Base-by-base conservation (phyloP, 1,140 invertebrate species). In the Acyrthosiphon pisum region DNA sequence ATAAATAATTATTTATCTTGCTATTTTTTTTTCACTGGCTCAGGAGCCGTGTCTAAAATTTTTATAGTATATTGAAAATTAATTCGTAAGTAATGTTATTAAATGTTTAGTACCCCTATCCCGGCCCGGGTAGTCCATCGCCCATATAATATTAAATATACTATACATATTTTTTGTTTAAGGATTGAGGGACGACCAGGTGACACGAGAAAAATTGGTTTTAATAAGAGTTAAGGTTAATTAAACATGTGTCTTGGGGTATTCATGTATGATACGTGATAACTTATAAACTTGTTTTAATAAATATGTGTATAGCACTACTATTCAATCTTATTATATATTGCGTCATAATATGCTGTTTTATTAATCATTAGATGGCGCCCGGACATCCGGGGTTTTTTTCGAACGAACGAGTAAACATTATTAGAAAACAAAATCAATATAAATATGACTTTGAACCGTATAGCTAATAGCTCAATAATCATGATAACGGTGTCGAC, bases 341-440 rank as follows among this genome's bases (percentile, higher is more conserved):
- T 86, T 86, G 23, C 83, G 18, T 86, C 83, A 86, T 86, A 44
- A 14, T 53, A 53, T 53, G 41, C 23, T 86, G 22, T 44, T 86
- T 86, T 86, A 41, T 44, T 86, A 41, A 86, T 86, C 83, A 26
- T 86, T 86, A 86, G 37, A 86, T 44, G 37, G 22, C 26, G 83
- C 9, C 83, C 22, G 83, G 83, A 86, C 83, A 86, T 86, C 83
- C 83, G 37, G 83, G 14, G 14, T 76, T 86, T 44, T 84, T 86
- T 44, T 83, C 23, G 23, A 44, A 86, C 37, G 37, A 44, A 86
- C 83, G 83, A 41, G 37, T 41, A 44, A 41, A 86, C 37, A 26
- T 86, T 84, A 44, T 41, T 41, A 86, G 22, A 44, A 86, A 86
- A 86, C 26, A 86, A 86, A 86, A 86, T 86, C 83, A 26, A 86